A percentile compares a stretch with the other conserved stretches of the same genome.
phyloP scores from a whole-genome alignment of 2,888 invertebrate genomes.

The Candidula unifasciata region DNA sequence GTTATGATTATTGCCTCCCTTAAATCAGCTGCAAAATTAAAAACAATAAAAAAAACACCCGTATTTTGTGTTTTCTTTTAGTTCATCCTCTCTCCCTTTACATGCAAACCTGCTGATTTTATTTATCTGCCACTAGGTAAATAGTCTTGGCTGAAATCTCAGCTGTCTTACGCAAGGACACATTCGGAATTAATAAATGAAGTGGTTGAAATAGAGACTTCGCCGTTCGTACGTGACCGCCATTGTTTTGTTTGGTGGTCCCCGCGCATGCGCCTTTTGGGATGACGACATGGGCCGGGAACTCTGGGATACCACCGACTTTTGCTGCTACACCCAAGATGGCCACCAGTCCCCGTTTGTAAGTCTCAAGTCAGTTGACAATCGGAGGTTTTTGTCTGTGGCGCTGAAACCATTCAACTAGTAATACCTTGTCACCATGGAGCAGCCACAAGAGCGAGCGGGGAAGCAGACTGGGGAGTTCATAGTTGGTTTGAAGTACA shows the following conservation, averaged over 20 bases:
- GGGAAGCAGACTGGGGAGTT: conserved; percentile 68
- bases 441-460: conserved; percentile 51
- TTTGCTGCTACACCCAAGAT: conserved; percentile 73
- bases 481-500: conserved; percentile 76
- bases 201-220: not conserved
- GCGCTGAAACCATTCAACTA: conserved; percentile 27
- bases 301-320: conserved; percentile 54
- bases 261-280: conserved; percentile 63
- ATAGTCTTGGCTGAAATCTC: too few relatives aligned
- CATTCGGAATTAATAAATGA: not conserved
- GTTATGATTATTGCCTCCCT: too few relatives aligned
- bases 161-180: too few relatives aligned
- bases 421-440: conserved; percentile 43
- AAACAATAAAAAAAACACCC: too few relatives aligned
- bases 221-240: not conserved
- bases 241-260: not conserved
- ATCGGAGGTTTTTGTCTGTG: conserved; percentile 52
- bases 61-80: too few relatives aligned
- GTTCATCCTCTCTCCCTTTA: too few relatives aligned
- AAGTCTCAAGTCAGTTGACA: not conserved
- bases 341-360: conserved; percentile 64
- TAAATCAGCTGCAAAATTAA: too few relatives aligned
- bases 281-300: conserved; percentile 55
- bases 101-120: too few relatives aligned
- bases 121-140: too few relatives aligned